Conservation (phyloP, 2,888 invertebrate genomes). For the Lomographa bimaculata region DNA sequence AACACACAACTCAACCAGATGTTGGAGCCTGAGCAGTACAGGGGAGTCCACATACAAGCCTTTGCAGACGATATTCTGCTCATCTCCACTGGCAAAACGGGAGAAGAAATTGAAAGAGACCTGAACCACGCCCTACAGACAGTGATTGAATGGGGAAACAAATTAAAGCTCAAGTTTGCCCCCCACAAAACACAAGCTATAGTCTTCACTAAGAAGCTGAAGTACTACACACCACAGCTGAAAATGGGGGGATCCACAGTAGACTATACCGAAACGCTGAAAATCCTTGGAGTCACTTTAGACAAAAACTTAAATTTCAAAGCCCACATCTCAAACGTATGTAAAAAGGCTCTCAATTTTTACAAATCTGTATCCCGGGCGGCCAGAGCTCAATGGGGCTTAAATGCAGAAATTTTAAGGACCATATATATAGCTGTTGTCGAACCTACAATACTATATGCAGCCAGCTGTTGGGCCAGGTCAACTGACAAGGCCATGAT, state of each 20-base stretch:
- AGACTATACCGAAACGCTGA: background rate
- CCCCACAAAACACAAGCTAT: no score
- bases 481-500: background rate
- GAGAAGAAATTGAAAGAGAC: no score
- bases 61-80: no score
- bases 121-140: no score
- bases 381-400: conserved; percentile 7
- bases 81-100: no score
- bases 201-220: no score
- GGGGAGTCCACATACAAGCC: no score
- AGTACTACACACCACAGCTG: no score
- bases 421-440: conserved; percentile 12
- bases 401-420: conserved; percentile 10
- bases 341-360: background rate
- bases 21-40: no score
- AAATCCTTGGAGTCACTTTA: background rate
- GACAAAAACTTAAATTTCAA: background rate
- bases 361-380: background rate
- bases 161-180: no score
- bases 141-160: no score
- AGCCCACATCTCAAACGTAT: background rate
- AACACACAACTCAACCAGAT: no score
- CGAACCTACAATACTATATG: conserved; percentile 12
- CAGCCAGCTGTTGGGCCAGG: conserved; percentile 10
- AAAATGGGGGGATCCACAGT: background rate